phyloP scores from a whole-genome alignment of 2,797 vertebrate species.

The Sebastes iracundus region DNA sequence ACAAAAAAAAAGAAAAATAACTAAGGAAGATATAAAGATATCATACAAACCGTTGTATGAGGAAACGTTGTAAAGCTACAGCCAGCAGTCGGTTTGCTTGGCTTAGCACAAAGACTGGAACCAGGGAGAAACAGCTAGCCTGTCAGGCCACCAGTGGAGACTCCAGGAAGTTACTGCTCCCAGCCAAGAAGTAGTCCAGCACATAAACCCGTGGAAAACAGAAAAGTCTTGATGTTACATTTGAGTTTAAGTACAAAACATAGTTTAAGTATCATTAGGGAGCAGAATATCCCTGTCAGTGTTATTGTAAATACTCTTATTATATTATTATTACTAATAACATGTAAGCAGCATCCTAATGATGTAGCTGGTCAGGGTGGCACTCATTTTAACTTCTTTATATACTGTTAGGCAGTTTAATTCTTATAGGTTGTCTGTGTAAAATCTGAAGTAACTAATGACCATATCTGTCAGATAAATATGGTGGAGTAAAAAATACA shows the following conservation, averaged over 20 bases:
- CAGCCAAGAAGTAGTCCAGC: neutral
- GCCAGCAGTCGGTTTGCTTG: neutral
- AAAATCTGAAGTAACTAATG: neutral
- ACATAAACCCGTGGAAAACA: neutral
- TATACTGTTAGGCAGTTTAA: neutral
- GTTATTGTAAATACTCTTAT: neutral
- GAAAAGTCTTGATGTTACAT: neutral
- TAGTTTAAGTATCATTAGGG: neutral
- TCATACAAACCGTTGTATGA: too few species aligned
- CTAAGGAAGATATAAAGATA: too few species aligned
- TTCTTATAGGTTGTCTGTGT: neutral
- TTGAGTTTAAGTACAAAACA: neutral
- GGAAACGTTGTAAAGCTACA: neutral
- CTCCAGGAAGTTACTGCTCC: neutral
- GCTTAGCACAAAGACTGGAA: neutral
- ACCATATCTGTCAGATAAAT: neutral
- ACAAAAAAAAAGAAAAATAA: too few species aligned
- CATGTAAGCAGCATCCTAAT: neutral
- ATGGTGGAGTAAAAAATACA: neutral
- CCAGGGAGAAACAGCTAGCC: neutral
- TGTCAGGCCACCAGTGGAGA: neutral
- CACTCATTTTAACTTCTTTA: fast-evolving
- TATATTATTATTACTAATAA: neutral
- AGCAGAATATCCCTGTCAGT: too few species aligned
- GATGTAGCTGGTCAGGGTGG: too few species aligned